Base-by-base conservation (phyloP, 2,797 vertebrate species). In the Rhyacichthys aspro region DNA sequence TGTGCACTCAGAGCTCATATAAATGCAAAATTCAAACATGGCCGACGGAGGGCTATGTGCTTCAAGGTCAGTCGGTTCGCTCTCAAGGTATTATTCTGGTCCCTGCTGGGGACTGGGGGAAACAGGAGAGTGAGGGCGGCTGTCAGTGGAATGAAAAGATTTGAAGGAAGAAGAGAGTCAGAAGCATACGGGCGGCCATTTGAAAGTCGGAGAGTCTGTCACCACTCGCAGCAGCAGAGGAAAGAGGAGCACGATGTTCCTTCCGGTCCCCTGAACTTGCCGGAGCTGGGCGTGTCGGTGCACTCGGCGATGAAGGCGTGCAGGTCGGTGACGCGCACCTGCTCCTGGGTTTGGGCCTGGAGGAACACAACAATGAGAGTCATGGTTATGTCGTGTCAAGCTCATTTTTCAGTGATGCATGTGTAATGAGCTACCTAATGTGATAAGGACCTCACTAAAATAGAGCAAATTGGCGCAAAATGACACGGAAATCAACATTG, bases 221-320 rank as follows among this genome's bases (percentile, higher is more conserved):
- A 95, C 96, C 93, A 90, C 87, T 94, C 93, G 28, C 94, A 97
- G 81, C 96, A 97, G 88, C 96, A 97, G 78, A 96, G 93, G 64
- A 95, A 78, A 9, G 95, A 78, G 9, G 95, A 95, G 88, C 95
- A 98, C 0, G 93, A 87, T 0, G 95, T 93, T 6, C 90, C 86
- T 71, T 94, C 95, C 43, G 94, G 82, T 0, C 93, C 92, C 0
- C 94, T 92, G 88, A 93, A 98, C 79, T 95, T 96, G 62, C 96
- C 96, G 0, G 96, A 98, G 44, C 72, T 90, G 0, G 96, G 95
- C 12, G 94, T 90, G 67, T 98, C 96, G 1, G 91, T 94, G 75
- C 96, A 98, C 81, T 97, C 94, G 0, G 94, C 94, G 17, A 98
- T 95, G 67, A 96, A 98, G 43, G 93, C 91, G 1, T 98, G 94